These are phyloP conservation scores for Ganaspis brasiliensis DNA, from an alignment of 2,888 invertebrate genomes.

Conservation along the genomic window DNA sequence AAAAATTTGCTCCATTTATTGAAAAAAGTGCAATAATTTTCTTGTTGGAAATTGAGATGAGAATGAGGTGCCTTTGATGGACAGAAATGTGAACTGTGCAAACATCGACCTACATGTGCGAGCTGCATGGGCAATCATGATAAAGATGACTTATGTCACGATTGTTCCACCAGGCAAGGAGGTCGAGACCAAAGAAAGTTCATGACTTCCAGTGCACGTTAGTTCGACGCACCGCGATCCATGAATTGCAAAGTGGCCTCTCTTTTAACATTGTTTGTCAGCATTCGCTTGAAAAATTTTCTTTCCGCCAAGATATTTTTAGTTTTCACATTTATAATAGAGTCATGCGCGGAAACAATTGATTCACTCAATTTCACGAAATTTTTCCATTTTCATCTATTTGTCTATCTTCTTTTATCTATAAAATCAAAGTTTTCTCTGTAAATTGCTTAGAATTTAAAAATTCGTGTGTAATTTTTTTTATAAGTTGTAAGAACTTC, in stretches of 20 bases:
- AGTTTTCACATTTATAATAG: background rate
- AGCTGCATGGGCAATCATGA: conserved; percentile 60
- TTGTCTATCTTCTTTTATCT: no score
- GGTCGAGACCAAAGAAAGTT: conserved; percentile 73
- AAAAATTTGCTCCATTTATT: no score
- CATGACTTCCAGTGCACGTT: conserved; percentile 69
- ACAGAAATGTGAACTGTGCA: conserved; percentile 66
- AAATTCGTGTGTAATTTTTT: no score
- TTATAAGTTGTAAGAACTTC: no score
- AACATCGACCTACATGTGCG: conserved; percentile 72
- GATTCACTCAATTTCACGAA: no score
- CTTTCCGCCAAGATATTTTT: background rate
- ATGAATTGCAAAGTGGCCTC: conserved; percentile 16
- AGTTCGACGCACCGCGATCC: conserved; percentile 10
- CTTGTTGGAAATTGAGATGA: conserved; percentile 4
- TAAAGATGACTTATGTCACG: conserved; percentile 66
- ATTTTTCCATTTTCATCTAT: no score
- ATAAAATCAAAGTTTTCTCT: no score
- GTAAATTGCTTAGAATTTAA: no score
- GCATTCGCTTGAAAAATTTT: background rate
- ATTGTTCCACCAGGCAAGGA: conserved; percentile 65
- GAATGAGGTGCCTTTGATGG: conserved; percentile 50
- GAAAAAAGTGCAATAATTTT: no score
- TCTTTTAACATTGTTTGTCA: background rate
- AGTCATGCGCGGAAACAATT: no score